Evolutionary conservation across 2,888 invertebrate species (phyloP).

Genomic region (Meteorus colon): DNA sequence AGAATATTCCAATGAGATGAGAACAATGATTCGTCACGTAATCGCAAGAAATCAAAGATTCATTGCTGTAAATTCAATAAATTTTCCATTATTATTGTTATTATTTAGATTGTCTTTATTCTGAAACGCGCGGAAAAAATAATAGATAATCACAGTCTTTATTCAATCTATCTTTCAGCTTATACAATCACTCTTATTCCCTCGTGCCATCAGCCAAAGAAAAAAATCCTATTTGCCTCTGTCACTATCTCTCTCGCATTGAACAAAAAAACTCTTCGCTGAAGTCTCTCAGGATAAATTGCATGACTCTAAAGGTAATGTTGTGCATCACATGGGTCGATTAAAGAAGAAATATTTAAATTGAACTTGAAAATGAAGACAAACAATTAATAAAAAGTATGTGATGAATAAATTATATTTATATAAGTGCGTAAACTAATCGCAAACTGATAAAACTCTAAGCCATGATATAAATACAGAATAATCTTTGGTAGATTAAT

Average conservation of each 20-base stretch:
- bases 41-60: no score
- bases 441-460: not conserved
- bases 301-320: constrained; percentile 42
- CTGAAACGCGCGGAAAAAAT: no score
- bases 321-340: constrained; percentile 39
- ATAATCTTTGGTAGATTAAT: not conserved
- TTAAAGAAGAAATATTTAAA: constrained; percentile 16
- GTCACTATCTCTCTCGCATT: constrained; percentile 18
- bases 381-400: not conserved
- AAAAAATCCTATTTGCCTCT: not conserved
- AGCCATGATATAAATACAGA: not conserved
- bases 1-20: no score
- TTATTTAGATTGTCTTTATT: not conserved
- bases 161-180: not conserved
- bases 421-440: not conserved
- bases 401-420: not conserved
- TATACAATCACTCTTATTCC: constrained; percentile 5
- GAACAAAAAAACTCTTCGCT: constrained; percentile 25
- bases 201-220: not conserved
- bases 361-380: not conserved
- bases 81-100: not conserved
- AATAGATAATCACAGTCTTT: not conserved
- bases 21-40: no score
- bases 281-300: constrained; percentile 39
- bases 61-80: no score